These are phyloP conservation scores for Herpetotheres cachinnans DNA, from an alignment of 2,113 vertebrate species.

Conservation along the genomic window DNA sequence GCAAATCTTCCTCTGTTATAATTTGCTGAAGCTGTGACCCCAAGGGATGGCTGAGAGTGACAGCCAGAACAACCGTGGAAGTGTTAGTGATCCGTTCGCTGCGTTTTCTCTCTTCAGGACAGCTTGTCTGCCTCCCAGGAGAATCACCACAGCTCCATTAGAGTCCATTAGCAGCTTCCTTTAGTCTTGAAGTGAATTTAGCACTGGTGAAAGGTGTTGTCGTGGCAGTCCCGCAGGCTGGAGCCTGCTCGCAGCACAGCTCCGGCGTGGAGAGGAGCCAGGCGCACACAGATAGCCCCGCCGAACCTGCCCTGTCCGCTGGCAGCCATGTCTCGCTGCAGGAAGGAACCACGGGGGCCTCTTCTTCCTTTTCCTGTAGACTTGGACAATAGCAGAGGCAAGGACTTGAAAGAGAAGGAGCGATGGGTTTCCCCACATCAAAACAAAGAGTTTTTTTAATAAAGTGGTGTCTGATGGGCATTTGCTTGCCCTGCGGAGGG, in stretches of 20 bases:
- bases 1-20: not conserved
- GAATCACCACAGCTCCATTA: not conserved
- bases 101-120: not conserved
- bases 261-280: not conserved
- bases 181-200: not conserved
- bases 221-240: not conserved
- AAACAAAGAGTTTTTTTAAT: not conserved
- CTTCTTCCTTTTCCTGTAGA: not conserved
- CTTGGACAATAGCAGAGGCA: not conserved
- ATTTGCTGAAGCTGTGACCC: not conserved
- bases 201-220: not conserved
- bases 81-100: accelerated
- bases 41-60: not conserved
- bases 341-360: not conserved
- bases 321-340: not conserved
- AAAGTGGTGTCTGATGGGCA: accelerated
- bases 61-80: not conserved
- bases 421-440: not conserved
- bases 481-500: not conserved
- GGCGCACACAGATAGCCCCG: accelerated
- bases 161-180: conserved; percentile 33
- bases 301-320: not conserved
- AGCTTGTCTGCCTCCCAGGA: not conserved
- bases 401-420: not conserved
- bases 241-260: not conserved